Base-by-base conservation (phyloP, 2,113 vertebrate genomes). In the Emberiza fucata region DNA sequence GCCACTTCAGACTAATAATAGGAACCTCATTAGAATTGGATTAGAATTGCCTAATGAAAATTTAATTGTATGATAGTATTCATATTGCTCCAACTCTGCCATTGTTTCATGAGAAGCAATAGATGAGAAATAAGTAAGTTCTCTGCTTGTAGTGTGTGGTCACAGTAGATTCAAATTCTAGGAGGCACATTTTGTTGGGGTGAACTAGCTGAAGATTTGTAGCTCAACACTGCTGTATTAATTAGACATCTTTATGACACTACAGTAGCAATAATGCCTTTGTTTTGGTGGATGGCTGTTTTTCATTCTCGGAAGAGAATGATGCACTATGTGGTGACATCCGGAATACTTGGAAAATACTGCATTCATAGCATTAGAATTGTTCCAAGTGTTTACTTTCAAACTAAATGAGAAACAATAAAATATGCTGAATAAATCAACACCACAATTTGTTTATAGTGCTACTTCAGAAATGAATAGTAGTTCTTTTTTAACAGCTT, bases 331-430 rank as follows among this genome's bases (percentile, higher is more conserved):
- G 72, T 81, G 70, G 31, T 85, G 50, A 85, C 81, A 94, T 93
- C 86, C 37, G 16, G 77, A 92, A 92, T 85, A 65, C 81, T 81
- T 78, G 39, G 83, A 92, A 91, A 94, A 95, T 76, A 63, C 3
- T 75, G 40, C 4, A 1, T 84, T 90, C 59, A 40, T 71, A 44
- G 33, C 60, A n/a, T 81, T 92, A 79, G 86, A 86, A 39, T 89
- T 95, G 89, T 87, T 95, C 53, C 70, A 95, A 95, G 81, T 85
- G 81, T 91, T 96, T 95, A 84, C 69, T 96, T 94, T 86, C 44
- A 81, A 76, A 69, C 69, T 87, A 81, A 89, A 92, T 2, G 60
- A 87, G 50, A 91, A 95, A 91, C 78, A 95, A 57, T 84, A 71
- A 92, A 91, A 94, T 53, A 76, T 40, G 48, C 53, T 0, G 5